Percentiles rank a stretch among this genome's conserved stretches.
These are phyloP conservation scores for Aphodius granarius DNA, from an alignment of 2,888 invertebrate genomes.

Conservation along the genomic window DNA sequence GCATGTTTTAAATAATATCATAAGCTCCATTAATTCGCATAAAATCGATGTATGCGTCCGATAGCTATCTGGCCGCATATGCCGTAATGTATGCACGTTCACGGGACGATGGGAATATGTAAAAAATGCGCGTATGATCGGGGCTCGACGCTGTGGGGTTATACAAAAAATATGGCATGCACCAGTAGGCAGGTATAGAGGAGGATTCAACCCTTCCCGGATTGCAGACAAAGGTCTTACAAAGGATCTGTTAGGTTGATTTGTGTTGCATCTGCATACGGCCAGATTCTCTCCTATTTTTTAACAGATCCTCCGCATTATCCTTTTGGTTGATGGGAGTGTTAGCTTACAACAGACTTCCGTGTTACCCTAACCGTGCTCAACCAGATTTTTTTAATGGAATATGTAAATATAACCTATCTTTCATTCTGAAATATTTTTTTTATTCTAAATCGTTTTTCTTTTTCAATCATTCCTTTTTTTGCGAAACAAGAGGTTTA, in stretches of 20 bases:
- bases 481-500: no score
- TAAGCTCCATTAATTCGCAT: slow-evolving; percentile 53
- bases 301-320: neutral
- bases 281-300: neutral
- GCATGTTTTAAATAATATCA: slow-evolving; percentile 45
- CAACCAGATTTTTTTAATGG: neutral
- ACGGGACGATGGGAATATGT: neutral
- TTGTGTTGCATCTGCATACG: neutral
- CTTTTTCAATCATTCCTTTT: no score
- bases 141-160: neutral
- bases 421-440: no score
- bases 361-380: neutral
- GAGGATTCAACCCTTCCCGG: neutral
- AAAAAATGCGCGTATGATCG: neutral
- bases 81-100: neutral
- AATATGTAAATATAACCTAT: neutral
- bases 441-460: no score
- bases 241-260: neutral
- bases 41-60: slow-evolving; percentile 40
- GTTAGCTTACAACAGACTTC: neutral
- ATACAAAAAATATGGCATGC: neutral
- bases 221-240: neutral
- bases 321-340: neutral
- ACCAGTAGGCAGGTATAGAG: neutral
- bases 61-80: slow-evolving; percentile 29